Percentiles rank a stretch among this genome's conserved stretches.
Conservation (phyloP, 2,113 vertebrate genomes). For the Myiopsitta monachus region DNA sequence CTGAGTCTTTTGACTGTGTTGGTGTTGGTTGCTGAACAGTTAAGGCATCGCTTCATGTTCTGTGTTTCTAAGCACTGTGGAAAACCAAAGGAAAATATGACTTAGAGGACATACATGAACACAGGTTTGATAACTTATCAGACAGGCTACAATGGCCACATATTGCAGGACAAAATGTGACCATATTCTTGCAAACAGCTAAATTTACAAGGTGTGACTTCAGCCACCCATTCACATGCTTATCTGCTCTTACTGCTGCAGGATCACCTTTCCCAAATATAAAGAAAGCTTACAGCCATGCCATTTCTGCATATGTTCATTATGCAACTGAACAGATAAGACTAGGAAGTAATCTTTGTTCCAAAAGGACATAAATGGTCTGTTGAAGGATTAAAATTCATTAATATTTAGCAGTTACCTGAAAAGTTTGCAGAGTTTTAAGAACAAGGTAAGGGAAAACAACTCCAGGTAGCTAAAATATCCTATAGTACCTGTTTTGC, state of each 20-base stretch:
- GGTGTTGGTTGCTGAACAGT: neutral
- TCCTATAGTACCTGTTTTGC: neutral
- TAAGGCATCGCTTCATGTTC: neutral
- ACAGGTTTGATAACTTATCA: neutral
- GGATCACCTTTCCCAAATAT: neutral
- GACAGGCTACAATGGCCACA: neutral
- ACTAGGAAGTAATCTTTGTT: neutral
- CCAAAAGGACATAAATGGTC: neutral
- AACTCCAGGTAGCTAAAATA: neutral
- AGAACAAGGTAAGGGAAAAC: neutral
- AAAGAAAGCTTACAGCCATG: neutral
- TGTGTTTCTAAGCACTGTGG: neutral
- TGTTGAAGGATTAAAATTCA: neutral
- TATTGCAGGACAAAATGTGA: neutral
- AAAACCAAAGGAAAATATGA: neutral
- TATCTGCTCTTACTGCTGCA: neutral
- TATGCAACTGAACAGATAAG: neutral
- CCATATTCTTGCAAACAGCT: fast-evolving
- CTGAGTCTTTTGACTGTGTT: fast-evolving
- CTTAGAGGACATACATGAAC: neutral
- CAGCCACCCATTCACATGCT: neutral
- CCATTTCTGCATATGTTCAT: neutral
- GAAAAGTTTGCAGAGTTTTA: neutral
- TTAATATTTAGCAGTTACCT: neutral
- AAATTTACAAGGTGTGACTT: neutral